Evolutionary conservation across 2,888 invertebrate genomes (phyloP).

Genomic region (Ophioninae sp.): DNA sequence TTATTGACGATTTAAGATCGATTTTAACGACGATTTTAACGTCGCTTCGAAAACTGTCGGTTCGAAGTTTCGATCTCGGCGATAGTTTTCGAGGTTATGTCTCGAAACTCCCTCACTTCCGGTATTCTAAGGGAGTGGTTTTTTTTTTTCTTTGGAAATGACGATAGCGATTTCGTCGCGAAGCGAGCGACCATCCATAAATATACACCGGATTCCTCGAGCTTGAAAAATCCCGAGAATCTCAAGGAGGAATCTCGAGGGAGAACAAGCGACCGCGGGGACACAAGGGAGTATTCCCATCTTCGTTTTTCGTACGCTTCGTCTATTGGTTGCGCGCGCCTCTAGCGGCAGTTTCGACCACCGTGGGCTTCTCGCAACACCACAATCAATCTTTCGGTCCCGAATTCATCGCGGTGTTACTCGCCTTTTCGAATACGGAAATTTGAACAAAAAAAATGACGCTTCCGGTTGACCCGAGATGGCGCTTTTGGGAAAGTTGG

Average conservation of each 20-base stretch:
- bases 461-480: not conserved
- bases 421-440: not conserved
- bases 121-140: not conserved
- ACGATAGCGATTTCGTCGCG: not conserved
- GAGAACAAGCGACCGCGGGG: slow-evolving; percentile 7
- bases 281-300: slow-evolving; percentile 24
- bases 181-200: not conserved
- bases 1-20: not conserved
- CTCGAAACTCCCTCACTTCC: not conserved
- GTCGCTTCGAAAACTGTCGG: no score
- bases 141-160: not conserved
- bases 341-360: not conserved
- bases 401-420: not conserved
- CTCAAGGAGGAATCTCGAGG: slow-evolving; percentile 10
- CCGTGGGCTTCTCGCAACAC: not conserved
- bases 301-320: slow-evolving; percentile 16
- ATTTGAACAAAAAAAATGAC: not conserved
- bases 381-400: slow-evolving; percentile 22
- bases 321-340: slow-evolving; percentile 5
- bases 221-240: slow-evolving; percentile 27
- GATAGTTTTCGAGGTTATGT: not conserved
- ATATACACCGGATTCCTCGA: not conserved
- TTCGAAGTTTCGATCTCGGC: no score
- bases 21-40: not conserved
- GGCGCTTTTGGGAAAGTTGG: not conserved